Base-by-base conservation (phyloP, 2,888 invertebrate species). In the Apotomis turbidana region DNA sequence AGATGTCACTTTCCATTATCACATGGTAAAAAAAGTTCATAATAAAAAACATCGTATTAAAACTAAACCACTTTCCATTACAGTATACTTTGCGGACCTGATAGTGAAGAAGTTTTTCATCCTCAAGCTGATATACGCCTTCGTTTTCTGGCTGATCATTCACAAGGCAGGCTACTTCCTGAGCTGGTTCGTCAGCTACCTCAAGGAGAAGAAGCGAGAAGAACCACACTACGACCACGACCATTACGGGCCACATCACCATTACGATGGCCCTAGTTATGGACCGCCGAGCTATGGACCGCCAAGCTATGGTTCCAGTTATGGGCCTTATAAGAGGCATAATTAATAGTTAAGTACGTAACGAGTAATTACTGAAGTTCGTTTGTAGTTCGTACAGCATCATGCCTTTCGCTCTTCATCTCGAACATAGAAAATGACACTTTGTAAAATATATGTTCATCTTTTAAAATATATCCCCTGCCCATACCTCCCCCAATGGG, bases 111-210 rank as follows among this genome's bases (percentile, higher is more conserved):
- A 93, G 78, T 80, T 93, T 36, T 93, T 93, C 79, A 78, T 93
- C 4, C 81, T 93, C 5, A 93, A 93, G 78, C 75, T 93, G 75
- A 78, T 90, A 3, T 93, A 91, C 79, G 93, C 93, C 0, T 88
- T 93, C 74, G 85, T 90, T 0, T 89, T 93, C 78, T 91, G 89
- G 89, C 74, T 90, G 36, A 82, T 93, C 0, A 81, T 93, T 1
- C 92, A 93, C 83, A 93, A 93, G 73, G 93, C 93, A 0, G 92
- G 93, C 59, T 93, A 92, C 82, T 89, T 93, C 83, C 83, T 93
- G 51, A 78, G 84, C 76, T 93, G 93, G 93, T 91, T 93, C 79
- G 82, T 88, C 68, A 83, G 83, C 77, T 91, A 88, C 79, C 80
- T 93, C 15, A 91, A 90, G 74, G 90, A 91, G 70, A 84, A 89